Percentiles rank a stretch among this genome's conserved stretches.
Evolutionary conservation across 2,113 vertebrate genomes (phyloP).

Genomic region (Triplophysa tibetana): DNA sequence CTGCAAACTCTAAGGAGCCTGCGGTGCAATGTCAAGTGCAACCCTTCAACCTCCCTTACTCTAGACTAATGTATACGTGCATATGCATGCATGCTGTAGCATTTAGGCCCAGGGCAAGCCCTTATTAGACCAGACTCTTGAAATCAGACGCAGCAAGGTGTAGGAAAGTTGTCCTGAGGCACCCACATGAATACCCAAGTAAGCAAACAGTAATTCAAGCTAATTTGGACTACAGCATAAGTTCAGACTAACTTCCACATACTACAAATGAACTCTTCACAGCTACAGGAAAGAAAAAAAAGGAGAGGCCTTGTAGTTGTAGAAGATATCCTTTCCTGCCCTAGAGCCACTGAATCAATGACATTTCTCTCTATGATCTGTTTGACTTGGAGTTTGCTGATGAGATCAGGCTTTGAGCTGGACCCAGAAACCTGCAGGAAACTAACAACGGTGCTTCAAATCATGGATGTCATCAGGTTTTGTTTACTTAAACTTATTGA

Average conservation of each 20-base stretch:
- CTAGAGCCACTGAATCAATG: slow-evolving; percentile 2
- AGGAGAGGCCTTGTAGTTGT: neutral
- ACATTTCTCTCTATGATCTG: neutral
- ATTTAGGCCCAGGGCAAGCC: slow-evolving; percentile 2
- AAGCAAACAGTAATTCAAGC: slow-evolving; percentile 27
- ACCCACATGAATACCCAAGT: slow-evolving; percentile 12
- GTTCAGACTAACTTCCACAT: neutral
- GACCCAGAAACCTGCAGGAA: slow-evolving; percentile 26
- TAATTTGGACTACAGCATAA: slow-evolving; percentile 8
- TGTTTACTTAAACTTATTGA: slow-evolving; percentile 9
- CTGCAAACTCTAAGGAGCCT: slow-evolving; percentile 6
- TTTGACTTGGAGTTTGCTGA: slow-evolving; percentile 16
- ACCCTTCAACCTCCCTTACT: neutral
- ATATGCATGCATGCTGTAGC: neutral
- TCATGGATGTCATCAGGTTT: neutral
- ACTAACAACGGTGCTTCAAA: neutral
- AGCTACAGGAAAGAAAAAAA: slow-evolving; percentile 3
- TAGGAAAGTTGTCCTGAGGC: slow-evolving; percentile 11
- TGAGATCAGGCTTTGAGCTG: slow-evolving; percentile 5
- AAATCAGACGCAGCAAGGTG: slow-evolving; percentile 15
- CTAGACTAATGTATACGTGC: slow-evolving; percentile 10
- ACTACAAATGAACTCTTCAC: slow-evolving; percentile 10
- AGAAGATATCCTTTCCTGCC: neutral
- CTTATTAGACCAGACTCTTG: neutral
- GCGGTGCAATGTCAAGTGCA: slow-evolving; percentile 28